Percentiles rank a stretch among this genome's conserved stretches.
Evolutionary conservation across 2,797 vertebrate species (phyloP).

Genomic region (Nannoperca australis): DNA sequence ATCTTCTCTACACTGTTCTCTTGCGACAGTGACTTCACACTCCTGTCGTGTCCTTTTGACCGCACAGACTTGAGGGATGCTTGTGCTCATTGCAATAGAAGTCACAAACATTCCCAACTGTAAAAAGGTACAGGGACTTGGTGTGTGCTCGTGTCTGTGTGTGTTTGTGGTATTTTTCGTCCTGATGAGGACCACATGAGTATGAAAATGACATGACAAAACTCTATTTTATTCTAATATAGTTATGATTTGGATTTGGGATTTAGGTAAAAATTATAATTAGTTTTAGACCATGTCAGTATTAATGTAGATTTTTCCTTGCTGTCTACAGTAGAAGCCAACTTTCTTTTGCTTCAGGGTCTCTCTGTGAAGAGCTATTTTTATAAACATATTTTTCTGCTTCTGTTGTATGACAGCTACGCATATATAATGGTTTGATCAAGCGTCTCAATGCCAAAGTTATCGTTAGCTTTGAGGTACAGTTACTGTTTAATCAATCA

Average conservation of each 20-base stretch:
- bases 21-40: constrained; percentile 56
- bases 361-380: constrained; percentile 1
- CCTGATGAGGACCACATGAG: constrained; percentile 21
- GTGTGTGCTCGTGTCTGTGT: neutral
- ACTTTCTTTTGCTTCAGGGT: neutral
- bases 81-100: constrained; percentile 24
- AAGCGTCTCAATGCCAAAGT: neutral
- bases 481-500: neutral
- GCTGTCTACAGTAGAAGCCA: neutral
- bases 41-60: constrained; percentile 57
- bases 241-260: neutral
- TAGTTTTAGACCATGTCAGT: neutral
- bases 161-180: constrained; percentile 3
- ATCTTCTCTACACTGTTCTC: constrained; percentile 45
- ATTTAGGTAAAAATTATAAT: constrained; percentile 11
- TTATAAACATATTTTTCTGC: constrained; percentile 8
- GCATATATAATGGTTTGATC: neutral
- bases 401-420: neutral
- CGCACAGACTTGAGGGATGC: constrained; percentile 37
- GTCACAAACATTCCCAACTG: constrained; percentile 21
- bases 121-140: constrained; percentile 19
- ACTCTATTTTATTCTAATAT: neutral
- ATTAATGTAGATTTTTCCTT: neutral
- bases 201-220: neutral
- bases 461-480: constrained; percentile 2